Conservation (phyloP, 2,888 invertebrate species). For the Tachina grossa region DNA sequence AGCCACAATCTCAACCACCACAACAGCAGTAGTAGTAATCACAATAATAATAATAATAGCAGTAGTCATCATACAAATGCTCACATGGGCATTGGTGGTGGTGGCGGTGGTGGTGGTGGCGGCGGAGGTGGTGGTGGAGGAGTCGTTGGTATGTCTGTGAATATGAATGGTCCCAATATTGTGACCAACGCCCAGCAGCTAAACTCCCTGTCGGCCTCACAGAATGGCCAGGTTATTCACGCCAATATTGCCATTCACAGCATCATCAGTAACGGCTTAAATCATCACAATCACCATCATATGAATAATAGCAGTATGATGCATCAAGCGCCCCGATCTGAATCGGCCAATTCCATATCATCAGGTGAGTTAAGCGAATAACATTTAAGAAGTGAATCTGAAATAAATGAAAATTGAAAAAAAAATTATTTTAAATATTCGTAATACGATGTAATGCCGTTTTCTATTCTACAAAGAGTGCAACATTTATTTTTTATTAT, state of each 20-base stretch:
- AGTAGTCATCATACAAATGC: slow-evolving; percentile 62
- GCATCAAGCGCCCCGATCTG: slow-evolving; percentile 82
- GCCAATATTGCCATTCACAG: slow-evolving; percentile 72
- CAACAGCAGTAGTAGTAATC: slow-evolving; percentile 41
- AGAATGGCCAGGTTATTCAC: slow-evolving; percentile 73
- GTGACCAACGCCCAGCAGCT: slow-evolving; percentile 70
- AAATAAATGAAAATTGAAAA: not conserved
- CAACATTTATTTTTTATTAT: too few species aligned
- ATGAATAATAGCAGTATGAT: slow-evolving; percentile 73
- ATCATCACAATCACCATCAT: slow-evolving; percentile 72
- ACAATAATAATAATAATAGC: slow-evolving; percentile 48
- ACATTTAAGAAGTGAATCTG: not conserved
- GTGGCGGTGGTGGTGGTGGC: slow-evolving; percentile 1
- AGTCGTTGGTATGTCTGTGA: slow-evolving; percentile 72
- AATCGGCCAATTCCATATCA: slow-evolving; percentile 83
- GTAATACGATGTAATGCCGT: too few species aligned
- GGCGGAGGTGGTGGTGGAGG: slow-evolving; percentile 72
- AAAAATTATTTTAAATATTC: not conserved
- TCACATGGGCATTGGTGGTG: slow-evolving; percentile 36
- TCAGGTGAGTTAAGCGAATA: slow-evolving; percentile 80
- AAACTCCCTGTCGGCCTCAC: slow-evolving; percentile 73
- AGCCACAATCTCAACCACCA: not conserved
- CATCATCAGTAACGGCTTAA: slow-evolving; percentile 66
- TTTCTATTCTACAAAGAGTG: too few species aligned
- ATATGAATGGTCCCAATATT: slow-evolving; percentile 73